A percentile compares a stretch with the other conserved stretches of the same genome.
Evolutionary conservation across 1,140 invertebrate species (phyloP).

Genomic region (Drosophila carrolli): DNA sequence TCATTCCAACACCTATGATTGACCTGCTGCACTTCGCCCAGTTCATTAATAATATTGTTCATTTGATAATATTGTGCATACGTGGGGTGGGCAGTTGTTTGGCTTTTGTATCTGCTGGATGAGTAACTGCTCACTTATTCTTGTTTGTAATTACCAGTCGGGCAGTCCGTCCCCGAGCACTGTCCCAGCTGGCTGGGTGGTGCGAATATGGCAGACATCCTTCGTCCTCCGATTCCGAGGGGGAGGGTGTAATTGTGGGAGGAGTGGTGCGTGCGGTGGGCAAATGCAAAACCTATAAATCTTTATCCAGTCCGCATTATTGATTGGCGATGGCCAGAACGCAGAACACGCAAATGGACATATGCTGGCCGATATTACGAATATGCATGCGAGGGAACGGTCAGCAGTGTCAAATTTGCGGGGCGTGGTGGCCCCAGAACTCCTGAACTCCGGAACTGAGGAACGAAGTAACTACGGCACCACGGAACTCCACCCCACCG

Average conservation of each 20-base stretch:
- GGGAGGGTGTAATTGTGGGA: conserved; percentile 4
- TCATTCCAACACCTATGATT: conserved; percentile 2
- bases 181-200: conserved; percentile 12
- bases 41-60: conserved; percentile 23
- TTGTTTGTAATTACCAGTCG: conserved; percentile 34
- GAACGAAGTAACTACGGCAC: neutral
- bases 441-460: neutral
- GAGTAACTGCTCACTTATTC: conserved; percentile 36
- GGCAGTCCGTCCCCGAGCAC: conserved; percentile 2
- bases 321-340: conserved; percentile 65
- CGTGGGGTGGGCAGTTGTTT: conserved; percentile 1
- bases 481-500: conserved; percentile 7
- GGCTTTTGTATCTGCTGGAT: conserved; percentile 1
- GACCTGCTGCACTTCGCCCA: neutral
- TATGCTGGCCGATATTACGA: conserved; percentile 60
- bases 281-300: conserved; percentile 81
- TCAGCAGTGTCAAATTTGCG: conserved; percentile 45
- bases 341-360: conserved; percentile 73
- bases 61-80: conserved; percentile 7
- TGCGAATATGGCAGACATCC: conserved; percentile 4
- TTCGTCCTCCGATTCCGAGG: conserved; percentile 6
- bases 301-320: conserved; percentile 81
- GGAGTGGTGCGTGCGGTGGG: conserved; percentile 33
- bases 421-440: conserved; percentile 17
- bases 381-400: conserved; percentile 48